Evolutionary conservation across 2,888 invertebrate species (phyloP).

Genomic region (Cistogaster globosa): DNA sequence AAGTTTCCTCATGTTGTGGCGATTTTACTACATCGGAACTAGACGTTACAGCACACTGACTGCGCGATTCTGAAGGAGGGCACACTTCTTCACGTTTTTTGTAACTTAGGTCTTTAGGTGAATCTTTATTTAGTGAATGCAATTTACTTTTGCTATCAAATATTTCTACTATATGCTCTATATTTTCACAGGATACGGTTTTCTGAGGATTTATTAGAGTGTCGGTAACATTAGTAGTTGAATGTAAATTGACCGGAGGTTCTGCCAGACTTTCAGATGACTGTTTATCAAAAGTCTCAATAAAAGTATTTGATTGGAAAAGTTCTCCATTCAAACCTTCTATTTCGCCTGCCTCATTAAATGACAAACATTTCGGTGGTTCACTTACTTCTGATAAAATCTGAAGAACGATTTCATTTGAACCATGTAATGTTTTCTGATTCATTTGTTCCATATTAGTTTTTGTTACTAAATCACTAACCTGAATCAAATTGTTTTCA

Average conservation of each 20-base stretch:
- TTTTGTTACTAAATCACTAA: constrained; percentile 72
- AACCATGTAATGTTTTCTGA: constrained; percentile 71
- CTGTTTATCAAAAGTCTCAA: constrained; percentile 77
- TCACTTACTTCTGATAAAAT: constrained; percentile 84
- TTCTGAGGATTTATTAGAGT: constrained; percentile 14
- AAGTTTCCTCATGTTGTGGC: constrained; percentile 89
- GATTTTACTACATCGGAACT: constrained; percentile 89
- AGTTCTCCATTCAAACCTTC: constrained; percentile 81
- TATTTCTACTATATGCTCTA: constrained; percentile 1
- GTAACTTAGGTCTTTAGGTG: constrained; percentile 86
- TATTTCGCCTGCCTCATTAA: constrained; percentile 82
- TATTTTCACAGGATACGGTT: constrained; percentile 2
- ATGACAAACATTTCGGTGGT: constrained; percentile 82
- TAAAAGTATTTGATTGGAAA: constrained; percentile 76
- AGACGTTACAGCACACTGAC: constrained; percentile 86
- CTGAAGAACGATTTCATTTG: constrained; percentile 86
- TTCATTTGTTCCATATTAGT: constrained; percentile 73
- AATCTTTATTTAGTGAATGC: constrained; percentile 80
- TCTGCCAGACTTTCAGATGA: constrained; percentile 81
- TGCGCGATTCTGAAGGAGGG: constrained; percentile 77
- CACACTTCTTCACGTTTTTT: constrained; percentile 84
- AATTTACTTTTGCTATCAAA: constrained; percentile 8
- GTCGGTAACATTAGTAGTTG: constrained; percentile 11
- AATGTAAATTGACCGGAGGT: constrained; percentile 65
- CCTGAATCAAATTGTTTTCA: constrained; percentile 85